Conservation (phyloP, 2,113 vertebrate species). For the Gambusia affinis region DNA sequence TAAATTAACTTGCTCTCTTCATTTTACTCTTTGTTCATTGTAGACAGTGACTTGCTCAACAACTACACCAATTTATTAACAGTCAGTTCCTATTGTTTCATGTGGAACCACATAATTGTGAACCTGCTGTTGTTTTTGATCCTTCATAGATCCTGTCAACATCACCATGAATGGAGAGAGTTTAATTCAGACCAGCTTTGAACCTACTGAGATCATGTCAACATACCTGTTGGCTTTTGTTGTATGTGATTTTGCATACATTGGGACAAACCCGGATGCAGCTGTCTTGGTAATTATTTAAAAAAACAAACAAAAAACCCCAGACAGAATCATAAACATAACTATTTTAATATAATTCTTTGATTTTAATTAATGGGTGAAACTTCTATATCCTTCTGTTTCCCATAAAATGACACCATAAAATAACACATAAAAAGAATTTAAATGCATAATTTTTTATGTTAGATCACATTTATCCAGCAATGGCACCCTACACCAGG, state of each 20-base stretch:
- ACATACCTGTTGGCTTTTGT: constrained; percentile 92
- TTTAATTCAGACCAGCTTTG: constrained; percentile 72
- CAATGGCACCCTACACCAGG: background rate
- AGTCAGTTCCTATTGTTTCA: background rate
- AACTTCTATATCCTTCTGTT: background rate
- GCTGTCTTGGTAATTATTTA: constrained; percentile 65
- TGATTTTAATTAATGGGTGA: background rate
- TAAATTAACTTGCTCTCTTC: background rate
- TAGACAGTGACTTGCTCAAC: background rate
- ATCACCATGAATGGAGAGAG: rapidly evolving
- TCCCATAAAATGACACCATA: too few species aligned
- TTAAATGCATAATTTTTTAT: background rate
- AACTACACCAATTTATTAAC: background rate
- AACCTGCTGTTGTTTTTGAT: background rate
- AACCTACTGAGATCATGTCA: constrained; percentile 86
- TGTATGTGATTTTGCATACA: constrained; percentile 76
- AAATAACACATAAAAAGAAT: background rate
- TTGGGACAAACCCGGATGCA: rapidly evolving
- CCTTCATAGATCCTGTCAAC: constrained; percentile 48
- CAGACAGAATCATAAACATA: background rate
- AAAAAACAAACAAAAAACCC: background rate
- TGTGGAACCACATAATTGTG: background rate
- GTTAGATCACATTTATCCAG: background rate
- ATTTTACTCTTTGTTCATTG: background rate
- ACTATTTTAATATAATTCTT: background rate